Percentiles rank a stretch among this genome's conserved stretches.
Conservation (phyloP, 2,888 invertebrate species). For the Rapana venosa region DNA sequence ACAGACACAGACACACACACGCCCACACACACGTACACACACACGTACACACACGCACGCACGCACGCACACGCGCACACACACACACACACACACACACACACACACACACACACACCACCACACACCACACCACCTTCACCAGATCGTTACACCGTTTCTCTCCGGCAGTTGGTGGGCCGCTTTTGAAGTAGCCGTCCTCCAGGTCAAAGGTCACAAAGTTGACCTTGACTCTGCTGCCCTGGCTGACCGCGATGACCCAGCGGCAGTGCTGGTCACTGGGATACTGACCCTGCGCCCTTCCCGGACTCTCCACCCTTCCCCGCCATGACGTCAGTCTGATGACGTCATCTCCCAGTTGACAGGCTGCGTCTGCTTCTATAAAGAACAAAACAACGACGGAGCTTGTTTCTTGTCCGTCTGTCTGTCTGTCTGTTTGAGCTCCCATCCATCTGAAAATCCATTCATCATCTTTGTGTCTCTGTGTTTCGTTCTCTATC, state of each 20-base stretch:
- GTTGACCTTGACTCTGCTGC: constrained; percentile 50
- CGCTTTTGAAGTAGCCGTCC: constrained; percentile 38
- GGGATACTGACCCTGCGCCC: constrained; percentile 45
- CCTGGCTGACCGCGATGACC: constrained; percentile 49
- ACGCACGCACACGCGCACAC: constrained; percentile 13
- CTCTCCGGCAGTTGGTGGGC: constrained; percentile 4
- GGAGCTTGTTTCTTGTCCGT: no score
- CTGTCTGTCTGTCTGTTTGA: no score
- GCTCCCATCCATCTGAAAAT: no score
- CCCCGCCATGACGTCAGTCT: constrained; percentile 52
- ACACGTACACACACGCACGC: constrained; percentile 15
- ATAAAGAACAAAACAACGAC: not conserved
- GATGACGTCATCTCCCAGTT: constrained; percentile 41
- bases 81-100: constrained; percentile 16
- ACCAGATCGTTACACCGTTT: constrained; percentile 37
- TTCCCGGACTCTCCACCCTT: constrained; percentile 48
- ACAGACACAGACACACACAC: not conserved
- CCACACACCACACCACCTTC: constrained; percentile 38
- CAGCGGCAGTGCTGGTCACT: constrained; percentile 52
- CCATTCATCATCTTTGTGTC: no score
- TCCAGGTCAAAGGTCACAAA: constrained; percentile 51
- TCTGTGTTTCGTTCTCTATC: no score
- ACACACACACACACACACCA: constrained; percentile 1
- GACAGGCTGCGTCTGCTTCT: constrained; percentile 37
- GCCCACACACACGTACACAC: not conserved